Conservation (phyloP, 2,113 vertebrate genomes). For the Podarcis raffonei region DNA sequence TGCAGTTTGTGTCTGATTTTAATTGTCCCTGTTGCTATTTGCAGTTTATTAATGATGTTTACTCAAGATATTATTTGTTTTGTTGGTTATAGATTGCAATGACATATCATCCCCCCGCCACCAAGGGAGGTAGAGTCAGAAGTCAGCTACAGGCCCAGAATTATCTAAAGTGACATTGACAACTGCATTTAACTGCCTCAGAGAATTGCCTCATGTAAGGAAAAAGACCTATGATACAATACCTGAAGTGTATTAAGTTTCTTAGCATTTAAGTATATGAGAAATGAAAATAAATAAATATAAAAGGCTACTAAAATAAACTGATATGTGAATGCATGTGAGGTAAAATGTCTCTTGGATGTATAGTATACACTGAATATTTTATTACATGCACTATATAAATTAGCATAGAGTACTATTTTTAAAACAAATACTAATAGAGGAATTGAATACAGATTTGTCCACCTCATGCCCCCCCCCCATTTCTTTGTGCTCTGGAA, state of each 20-base stretch:
- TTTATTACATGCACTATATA: slow-evolving; percentile 21
- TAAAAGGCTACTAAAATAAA: neutral
- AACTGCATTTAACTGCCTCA: neutral
- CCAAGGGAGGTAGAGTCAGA: too few relatives aligned
- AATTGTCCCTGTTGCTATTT: too few relatives aligned
- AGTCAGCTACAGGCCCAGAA: neutral
- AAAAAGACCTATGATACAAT: neutral
- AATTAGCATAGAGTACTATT: neutral
- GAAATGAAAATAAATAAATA: neutral
- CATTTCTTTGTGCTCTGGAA: neutral
- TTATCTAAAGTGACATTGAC: neutral
- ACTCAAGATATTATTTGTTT: too few relatives aligned
- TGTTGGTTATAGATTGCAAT: too few relatives aligned
- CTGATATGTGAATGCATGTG: neutral
- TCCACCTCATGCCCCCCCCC: neutral
- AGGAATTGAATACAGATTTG: neutral
- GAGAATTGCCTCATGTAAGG: neutral
- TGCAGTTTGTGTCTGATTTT: too few relatives aligned
- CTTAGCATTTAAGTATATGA: slow-evolving; percentile 25
- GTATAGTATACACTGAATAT: slow-evolving; percentile 1
- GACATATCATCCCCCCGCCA: neutral
- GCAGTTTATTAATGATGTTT: too few relatives aligned
- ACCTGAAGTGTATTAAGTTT: neutral
- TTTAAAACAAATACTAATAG: too few relatives aligned
- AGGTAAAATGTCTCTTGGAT: slow-evolving; percentile 18